Conservation (phyloP, 2,888 invertebrate species). For the Caenorhabditis sulstoni region DNA sequence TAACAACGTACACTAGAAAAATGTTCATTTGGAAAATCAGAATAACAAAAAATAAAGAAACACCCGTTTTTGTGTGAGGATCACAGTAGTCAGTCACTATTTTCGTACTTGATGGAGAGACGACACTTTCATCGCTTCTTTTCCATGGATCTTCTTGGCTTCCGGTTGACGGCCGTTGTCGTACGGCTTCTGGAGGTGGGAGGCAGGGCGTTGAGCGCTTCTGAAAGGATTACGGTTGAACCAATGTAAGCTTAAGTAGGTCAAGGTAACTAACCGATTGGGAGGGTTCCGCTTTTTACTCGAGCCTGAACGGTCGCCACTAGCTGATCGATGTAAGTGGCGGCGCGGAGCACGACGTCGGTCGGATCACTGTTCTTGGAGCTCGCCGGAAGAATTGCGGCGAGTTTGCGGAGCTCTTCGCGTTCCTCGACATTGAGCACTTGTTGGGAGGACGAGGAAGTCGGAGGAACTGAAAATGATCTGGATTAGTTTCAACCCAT, state of each 20-base stretch:
- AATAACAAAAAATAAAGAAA: too few species aligned
- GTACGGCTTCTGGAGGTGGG: constrained; percentile 30
- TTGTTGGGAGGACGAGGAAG: background rate
- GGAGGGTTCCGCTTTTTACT: constrained; percentile 71
- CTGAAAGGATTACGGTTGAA: too few species aligned
- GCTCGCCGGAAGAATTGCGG: constrained; percentile 65
- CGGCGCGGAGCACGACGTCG: constrained; percentile 67
- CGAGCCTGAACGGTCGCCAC: constrained; percentile 71
- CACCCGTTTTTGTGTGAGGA: constrained; percentile 26
- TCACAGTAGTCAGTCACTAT: constrained; percentile 32
- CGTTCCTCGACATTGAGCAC: constrained; percentile 62
- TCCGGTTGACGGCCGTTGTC: background rate
- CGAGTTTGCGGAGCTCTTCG: constrained; percentile 67
- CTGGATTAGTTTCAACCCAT: too few species aligned
- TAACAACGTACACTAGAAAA: background rate
- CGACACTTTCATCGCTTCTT: constrained; percentile 57
- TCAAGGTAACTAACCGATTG: constrained; percentile 63
- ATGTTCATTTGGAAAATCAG: background rate
- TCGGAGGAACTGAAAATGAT: constrained; percentile 9
- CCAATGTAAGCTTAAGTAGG: too few species aligned
- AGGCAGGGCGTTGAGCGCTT: constrained; percentile 45
- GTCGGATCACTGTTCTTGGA: constrained; percentile 60
- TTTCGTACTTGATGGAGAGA: too few species aligned
- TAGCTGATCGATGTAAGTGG: constrained; percentile 71
- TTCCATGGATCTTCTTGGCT: constrained; percentile 47